These are phyloP conservation scores for Tragelaphus buxtoni DNA, from an alignment of 2,113 vertebrate species.

Conservation along the genomic window DNA sequence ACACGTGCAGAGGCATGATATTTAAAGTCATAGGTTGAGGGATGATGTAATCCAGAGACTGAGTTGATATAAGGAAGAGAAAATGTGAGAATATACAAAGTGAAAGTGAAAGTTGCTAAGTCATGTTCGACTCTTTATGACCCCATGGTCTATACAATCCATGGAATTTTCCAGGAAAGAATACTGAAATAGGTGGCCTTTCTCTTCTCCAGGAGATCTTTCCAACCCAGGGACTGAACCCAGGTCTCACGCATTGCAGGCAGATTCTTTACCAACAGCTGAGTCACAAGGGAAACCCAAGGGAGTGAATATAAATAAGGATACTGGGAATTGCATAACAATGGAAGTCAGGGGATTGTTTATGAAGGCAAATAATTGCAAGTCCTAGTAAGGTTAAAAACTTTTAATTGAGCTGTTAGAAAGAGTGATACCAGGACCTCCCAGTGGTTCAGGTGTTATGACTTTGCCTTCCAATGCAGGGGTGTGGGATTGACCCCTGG, in stretches of 20 bases:
- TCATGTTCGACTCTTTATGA: fast-evolving
- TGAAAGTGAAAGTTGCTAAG: not conserved
- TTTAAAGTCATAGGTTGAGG: not conserved
- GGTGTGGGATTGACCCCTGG: not conserved
- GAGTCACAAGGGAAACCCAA: not conserved
- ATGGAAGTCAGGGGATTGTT: not conserved
- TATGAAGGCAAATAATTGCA: not conserved
- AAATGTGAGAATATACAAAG: not conserved
- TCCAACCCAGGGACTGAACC: not conserved
- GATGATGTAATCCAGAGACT: not conserved
- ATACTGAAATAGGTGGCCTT: not conserved
- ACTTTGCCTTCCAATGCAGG: not conserved
- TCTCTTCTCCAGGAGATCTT: not conserved
- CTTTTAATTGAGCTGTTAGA: not conserved
- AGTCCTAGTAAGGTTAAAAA: not conserved
- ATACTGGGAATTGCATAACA: not conserved
- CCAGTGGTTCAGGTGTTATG: not conserved
- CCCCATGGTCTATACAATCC: not conserved
- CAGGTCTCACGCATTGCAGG: fast-evolving
- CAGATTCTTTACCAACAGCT: not conserved
- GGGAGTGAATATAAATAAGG: not conserved
- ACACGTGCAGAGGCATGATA: not conserved
- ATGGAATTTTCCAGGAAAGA: not conserved
- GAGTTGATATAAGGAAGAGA: not conserved
- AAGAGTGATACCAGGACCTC: not conserved